Base-by-base conservation (phyloP, 2,113 vertebrate genomes). In the Syrmaticus mikado region DNA sequence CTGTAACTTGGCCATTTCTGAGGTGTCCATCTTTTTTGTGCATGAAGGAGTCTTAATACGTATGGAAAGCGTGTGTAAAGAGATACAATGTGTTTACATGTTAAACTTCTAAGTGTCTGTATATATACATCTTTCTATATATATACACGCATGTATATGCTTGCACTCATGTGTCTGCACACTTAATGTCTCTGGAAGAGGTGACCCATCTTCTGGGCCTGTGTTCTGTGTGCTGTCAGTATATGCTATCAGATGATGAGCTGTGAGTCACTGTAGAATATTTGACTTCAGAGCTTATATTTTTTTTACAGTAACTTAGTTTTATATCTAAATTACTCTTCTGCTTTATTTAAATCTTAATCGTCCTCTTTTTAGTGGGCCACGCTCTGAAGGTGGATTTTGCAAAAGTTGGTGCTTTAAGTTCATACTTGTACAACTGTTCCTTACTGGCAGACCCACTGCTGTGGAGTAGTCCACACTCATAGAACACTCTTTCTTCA, bases 1-100 rank as follows among this genome's bases (percentile, higher is more conserved):
- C 52, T 72, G 46, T 86, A 88, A 91, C 85, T 95, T 92, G 76
- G 72, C 83, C 5, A 30, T 80, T 90, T 85, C 67, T 85, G 46
- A 92, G 80, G 85, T 79, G 57, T 34, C 53, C 73, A 41, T 21
- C 43, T 93, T 90, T 82, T 91, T 85, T 85, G 57, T 6, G 2
- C 40, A 36, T 92, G 83, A 90, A 83, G 13, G 90, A 74, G 43
- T 4, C 2, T 81, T 32, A 88, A 65, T 72, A 48, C 62, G 24
- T 65, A 53, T 32, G 65, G 79, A 53, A 89, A 90, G 30, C 65
- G 27, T 16, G 43, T 53, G 70, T 67, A 72, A 85, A 75, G 57
- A 75, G 21, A 34, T 85, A 45, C 22, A 85, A 9, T 46, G 20
- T 41, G 64, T 34, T 25, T 84, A 17, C 77, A 8, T 53, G 20